Conservation (phyloP, 2,797 vertebrate species). For the Phrynocephalus vlangalii region DNA sequence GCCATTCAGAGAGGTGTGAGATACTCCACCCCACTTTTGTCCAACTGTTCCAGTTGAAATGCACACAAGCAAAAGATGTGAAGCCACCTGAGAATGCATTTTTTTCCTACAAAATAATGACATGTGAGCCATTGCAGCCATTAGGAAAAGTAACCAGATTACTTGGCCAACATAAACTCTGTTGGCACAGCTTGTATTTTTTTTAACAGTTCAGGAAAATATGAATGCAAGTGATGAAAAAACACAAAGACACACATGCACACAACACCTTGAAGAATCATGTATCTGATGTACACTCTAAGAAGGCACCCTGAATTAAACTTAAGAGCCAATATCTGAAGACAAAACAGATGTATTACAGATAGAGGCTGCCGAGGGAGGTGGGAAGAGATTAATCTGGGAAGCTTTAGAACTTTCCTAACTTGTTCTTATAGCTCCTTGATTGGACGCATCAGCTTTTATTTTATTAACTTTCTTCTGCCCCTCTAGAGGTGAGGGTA, state of each 20-base stretch:
- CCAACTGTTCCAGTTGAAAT: too few species aligned
- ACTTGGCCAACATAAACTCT: slow-evolving; percentile 63
- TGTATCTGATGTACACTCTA: slow-evolving; percentile 55
- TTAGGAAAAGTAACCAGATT: slow-evolving; percentile 62
- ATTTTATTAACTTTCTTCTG: slow-evolving; percentile 83
- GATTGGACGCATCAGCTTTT: slow-evolving; percentile 80
- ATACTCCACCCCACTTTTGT: too few species aligned
- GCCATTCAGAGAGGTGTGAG: too few species aligned
- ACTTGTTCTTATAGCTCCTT: slow-evolving; percentile 63
- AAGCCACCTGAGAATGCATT: slow-evolving; percentile 57
- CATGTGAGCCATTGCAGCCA: slow-evolving; percentile 53
- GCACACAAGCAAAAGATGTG: slow-evolving; percentile 63
- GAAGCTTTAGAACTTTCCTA: slow-evolving; percentile 69
- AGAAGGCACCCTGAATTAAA: slow-evolving; percentile 69
- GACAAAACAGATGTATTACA: slow-evolving; percentile 74
- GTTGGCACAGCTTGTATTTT: slow-evolving; percentile 45
- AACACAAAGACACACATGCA: not conserved
- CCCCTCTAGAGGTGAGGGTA: slow-evolving; percentile 73
- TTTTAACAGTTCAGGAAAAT: slow-evolving; percentile 68
- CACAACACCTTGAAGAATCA: slow-evolving; percentile 52
- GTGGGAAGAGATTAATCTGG: slow-evolving; percentile 76
- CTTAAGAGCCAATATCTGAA: slow-evolving; percentile 68
- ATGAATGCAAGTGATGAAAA: slow-evolving; percentile 68
- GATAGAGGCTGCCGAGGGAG: slow-evolving; percentile 71
- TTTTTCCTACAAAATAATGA: slow-evolving; percentile 57